Conservation (phyloP, 2,888 invertebrate species). For the Polyommatus icarus region DNA sequence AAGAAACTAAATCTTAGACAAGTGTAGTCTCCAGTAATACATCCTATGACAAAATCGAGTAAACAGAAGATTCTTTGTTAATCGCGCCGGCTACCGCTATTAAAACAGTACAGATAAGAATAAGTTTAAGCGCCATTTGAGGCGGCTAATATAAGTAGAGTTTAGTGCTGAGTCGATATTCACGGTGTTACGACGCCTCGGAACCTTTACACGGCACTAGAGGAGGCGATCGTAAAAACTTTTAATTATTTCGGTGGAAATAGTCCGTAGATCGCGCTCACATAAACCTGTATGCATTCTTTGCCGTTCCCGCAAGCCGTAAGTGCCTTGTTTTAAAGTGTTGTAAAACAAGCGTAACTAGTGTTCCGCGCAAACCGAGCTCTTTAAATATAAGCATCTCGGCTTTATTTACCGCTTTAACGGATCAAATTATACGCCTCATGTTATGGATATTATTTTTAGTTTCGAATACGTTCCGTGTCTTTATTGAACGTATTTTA, state of each 20-base stretch:
- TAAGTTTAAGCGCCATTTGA: conserved; percentile 38
- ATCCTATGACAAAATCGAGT: too few relatives aligned
- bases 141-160: conserved; percentile 43
- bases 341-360: conserved; percentile 74
- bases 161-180: conserved; percentile 52
- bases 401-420: conserved; percentile 38
- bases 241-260: conserved; percentile 74
- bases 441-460: not conserved
- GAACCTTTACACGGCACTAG: conserved; percentile 61
- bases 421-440: not conserved
- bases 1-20: too few relatives aligned
- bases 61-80: not conserved
- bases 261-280: conserved; percentile 64
- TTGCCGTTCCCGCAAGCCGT: conserved; percentile 60
- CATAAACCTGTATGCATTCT: conserved; percentile 71
- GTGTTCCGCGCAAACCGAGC: conserved; percentile 49
- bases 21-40: too few relatives aligned
- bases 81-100: not conserved
- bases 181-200: conserved; percentile 50
- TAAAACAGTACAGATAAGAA: conserved; percentile 7
- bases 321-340: conserved; percentile 76
- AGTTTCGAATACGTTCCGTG: not conserved
- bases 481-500: not conserved
- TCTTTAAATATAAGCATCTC: conserved; percentile 60
- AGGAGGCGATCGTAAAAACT: conserved; percentile 70